Percentiles rank a stretch among this genome's conserved stretches.
These are phyloP conservation scores for Corbicula japonica DNA, from an alignment of 2,888 invertebrate species.

Conservation along the genomic window DNA sequence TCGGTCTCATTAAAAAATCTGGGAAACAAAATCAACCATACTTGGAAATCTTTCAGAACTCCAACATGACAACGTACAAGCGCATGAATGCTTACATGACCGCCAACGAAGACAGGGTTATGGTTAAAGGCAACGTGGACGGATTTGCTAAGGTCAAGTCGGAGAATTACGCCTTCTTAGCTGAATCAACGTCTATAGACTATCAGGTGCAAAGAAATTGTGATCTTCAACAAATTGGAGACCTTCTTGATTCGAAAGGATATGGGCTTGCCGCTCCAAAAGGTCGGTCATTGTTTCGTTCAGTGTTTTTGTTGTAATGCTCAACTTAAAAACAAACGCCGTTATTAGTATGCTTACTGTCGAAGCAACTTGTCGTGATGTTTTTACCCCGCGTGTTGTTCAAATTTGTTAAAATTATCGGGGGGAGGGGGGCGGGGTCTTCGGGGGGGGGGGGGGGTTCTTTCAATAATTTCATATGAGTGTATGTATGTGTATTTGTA, in stretches of 20 bases:
- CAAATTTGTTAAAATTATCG: too few relatives aligned
- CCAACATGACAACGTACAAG: conserved; percentile 92
- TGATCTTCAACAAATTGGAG: conserved; percentile 98
- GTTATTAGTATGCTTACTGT: not conserved
- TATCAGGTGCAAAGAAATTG: conserved; percentile 95
- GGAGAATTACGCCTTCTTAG: conserved; percentile 97
- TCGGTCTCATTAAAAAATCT: too few relatives aligned
- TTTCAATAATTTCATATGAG: too few relatives aligned
- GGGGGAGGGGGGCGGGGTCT: too few relatives aligned
- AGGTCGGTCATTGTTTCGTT: conserved; percentile 88
- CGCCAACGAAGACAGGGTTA: conserved; percentile 91
- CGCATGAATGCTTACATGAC: conserved; percentile 94
- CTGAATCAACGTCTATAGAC: conserved; percentile 99
- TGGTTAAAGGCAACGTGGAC: conserved; percentile 96
- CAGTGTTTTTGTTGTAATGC: not conserved
- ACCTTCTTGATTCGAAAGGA: conserved; percentile 94
- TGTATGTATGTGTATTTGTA: too few relatives aligned
- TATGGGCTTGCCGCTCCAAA: conserved; percentile 99
- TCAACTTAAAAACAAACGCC: not conserved
- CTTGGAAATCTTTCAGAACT: too few relatives aligned
- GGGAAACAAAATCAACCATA: too few relatives aligned
- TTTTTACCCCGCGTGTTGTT: not conserved
- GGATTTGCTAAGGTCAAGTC: conserved; percentile 93
- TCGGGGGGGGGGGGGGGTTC: too few relatives aligned
- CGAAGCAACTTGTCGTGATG: conserved; percentile 1